Base-by-base conservation (phyloP, 2,113 vertebrate genomes). In the Caranx melampygus region DNA sequence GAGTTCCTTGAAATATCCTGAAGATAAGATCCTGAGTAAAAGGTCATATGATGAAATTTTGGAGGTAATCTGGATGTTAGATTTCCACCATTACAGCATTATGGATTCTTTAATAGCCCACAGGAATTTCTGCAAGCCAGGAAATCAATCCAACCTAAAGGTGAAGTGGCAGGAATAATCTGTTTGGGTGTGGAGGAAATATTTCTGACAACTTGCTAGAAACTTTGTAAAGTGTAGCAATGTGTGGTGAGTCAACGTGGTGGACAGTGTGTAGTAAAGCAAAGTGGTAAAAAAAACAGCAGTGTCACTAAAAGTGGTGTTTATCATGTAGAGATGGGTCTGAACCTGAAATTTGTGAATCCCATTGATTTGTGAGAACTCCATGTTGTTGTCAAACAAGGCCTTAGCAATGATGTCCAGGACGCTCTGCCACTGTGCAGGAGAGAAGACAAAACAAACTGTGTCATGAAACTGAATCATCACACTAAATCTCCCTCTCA, bases 391-490 rank as follows among this genome's bases (percentile, higher is more conserved):
- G 93, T 99, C 97, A 18, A 96, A 96, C 65, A 99, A 94, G 37
- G 98, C 98, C 95, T 99, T 99, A 20, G 97, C 96, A 84, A 99
- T 99, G 87, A 99, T 99, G 91, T 99, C 98, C 91, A 99, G 92
- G 20, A 99, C 96, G 84, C 97, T 96, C 92, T 97, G 97, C 97
- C 98, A 99, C 98, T 99, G 93, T 13, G 55, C 72, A 81, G 6
- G 45, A 34, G 60, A 68, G 47, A 66, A 51, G 9, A n/a, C 6
- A 6, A 73, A 52, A 55, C 16, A 58, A 64, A 77, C 34, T 47
- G 67, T 47, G 63, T 78, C 57, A 77, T 59, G 78, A 61, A 79
- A 70, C 61, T 63, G 0, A 6, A 69, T 49, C 47, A 6, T 42
- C 59, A 54, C 63, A 40, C 47, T 65, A 62, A 75, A 82, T 72